These are phyloP conservation scores for Schlechtendalia chinensis DNA, from an alignment of 1,140 invertebrate genomes.

Conservation along the genomic window DNA sequence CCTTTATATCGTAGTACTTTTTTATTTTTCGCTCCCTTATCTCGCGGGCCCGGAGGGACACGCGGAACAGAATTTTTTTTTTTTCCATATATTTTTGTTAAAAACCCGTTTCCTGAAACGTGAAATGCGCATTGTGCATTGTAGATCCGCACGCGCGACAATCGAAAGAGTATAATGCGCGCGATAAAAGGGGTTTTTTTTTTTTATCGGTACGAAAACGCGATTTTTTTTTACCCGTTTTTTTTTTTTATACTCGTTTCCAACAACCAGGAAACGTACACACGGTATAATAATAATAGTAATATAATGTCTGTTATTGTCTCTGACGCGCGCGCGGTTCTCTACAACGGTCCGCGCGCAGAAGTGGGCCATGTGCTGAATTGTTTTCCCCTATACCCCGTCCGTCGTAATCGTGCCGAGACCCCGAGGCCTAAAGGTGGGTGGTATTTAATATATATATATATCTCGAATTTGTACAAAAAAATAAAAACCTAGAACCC, in stretches of 20 bases:
- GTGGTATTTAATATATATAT: neutral
- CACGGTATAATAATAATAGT: neutral
- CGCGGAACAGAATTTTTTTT: constrained; percentile 24
- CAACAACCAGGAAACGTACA: constrained; percentile 46
- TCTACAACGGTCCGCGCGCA: neutral
- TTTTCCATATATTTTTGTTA: too few relatives aligned
- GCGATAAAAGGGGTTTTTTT: constrained; percentile 43
- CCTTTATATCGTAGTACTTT: constrained; percentile 38
- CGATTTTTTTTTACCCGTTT: constrained; percentile 10
- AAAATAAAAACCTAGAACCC: constrained; percentile 11
- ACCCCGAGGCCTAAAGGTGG: constrained; percentile 38
- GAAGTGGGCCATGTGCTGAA: constrained; percentile 49
- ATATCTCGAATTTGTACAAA: neutral
- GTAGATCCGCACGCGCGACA: constrained; percentile 17
- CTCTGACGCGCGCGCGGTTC: constrained; percentile 25
- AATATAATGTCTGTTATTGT: constrained; percentile 42
- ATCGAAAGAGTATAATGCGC: constrained; percentile 31
- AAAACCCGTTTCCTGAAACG: constrained; percentile 48
- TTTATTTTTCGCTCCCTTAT: constrained; percentile 1
- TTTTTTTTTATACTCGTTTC: neutral
- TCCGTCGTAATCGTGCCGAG: too few relatives aligned
- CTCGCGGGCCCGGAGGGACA: neutral
- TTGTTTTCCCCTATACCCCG: too few relatives aligned
- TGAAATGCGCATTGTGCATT: constrained; percentile 34
- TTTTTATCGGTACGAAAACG: constrained; percentile 42